Evolutionary conservation across 1,140 invertebrate species (phyloP).

Genomic region (Campodea augens): DNA sequence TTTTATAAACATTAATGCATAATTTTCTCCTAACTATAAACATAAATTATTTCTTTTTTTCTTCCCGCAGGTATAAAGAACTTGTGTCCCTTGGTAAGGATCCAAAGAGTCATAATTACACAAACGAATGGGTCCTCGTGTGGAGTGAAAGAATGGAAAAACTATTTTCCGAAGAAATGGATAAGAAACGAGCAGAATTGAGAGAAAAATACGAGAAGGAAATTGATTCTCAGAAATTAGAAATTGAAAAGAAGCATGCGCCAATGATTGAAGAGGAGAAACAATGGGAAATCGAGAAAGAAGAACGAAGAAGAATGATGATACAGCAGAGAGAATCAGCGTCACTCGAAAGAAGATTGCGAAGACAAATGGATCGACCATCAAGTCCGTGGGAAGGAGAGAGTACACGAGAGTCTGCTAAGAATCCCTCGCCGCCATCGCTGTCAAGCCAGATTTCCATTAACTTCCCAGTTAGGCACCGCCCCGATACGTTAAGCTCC

Average conservation of each 20-base stretch:
- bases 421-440: slow-evolving; percentile 1
- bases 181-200: slow-evolving; percentile 32
- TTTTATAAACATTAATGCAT: neutral
- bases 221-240: slow-evolving; percentile 6
- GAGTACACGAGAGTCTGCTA: neutral
- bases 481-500: neutral
- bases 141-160: slow-evolving; percentile 63
- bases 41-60: neutral
- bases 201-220: slow-evolving; percentile 18
- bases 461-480: neutral
- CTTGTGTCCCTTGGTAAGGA: slow-evolving; percentile 52
- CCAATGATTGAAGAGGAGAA: slow-evolving; percentile 9
- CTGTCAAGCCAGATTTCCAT: neutral
- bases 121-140: slow-evolving; percentile 64
- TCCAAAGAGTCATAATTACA: slow-evolving; percentile 56
- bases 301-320: slow-evolving; percentile 20
- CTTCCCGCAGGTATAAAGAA: slow-evolving; percentile 45
- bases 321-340: slow-evolving; percentile 4
- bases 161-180: slow-evolving; percentile 43
- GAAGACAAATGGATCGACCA: slow-evolving; percentile 7
- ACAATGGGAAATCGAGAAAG: slow-evolving; percentile 8
- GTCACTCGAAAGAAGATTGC: slow-evolving; percentile 5
- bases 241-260: neutral
- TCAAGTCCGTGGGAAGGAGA: slow-evolving; percentile 16
- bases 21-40: neutral